Evolutionary conservation across 2,797 vertebrate species (phyloP), one percentile per base, ranked within the genome.

Genomic region (Neolamprologus multifasciatus): DNA sequence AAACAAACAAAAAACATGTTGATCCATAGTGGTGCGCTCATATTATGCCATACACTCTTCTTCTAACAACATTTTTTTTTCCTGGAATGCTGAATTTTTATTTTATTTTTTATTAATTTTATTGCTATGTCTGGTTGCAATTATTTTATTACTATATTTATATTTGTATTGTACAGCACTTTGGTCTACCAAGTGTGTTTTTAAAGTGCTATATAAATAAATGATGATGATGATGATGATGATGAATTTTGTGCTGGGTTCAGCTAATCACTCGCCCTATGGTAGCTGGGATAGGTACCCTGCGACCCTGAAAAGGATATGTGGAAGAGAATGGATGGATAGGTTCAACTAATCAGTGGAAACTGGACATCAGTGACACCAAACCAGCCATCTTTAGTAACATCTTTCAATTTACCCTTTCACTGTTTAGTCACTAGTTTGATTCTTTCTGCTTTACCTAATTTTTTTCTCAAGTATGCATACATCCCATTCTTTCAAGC

Each of bases 391-490:
- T 89, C 83, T 87, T 80, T 85, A 14, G 50, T 50, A 14, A 29
- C 14, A 4, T 36, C 88, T 84, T 83, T 31, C 62, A 83, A 79
- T 80, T 84, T 55, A 17, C 45, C 54, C 57, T 52, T 67, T 91
- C 80, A 85, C 33, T 64, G 31, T 64, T 64, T 59, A n/a, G 77
- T 74, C 84, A 82, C 93, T 95, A 90, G 93, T 92, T 87, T 78
- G n/a, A 48, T 26, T 81, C 36, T 81, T 92, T 91, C 92, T 94
- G 82, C 93, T 90, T 79, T 79, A 54, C 77, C 19, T 40, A 11
- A 59, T 8, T 38, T 80, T 76, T 67, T 89, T 86, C 77, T 79
- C 40, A 67, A 33, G 21, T 77, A 52, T 29, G 40, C 62, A 51
- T 62, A 14, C 9, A 54, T 87, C 79, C 77, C 38, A 38, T 83